These are phyloP conservation scores for Enteromius thamalakanensis DNA, from an alignment of 2,797 vertebrate genomes.

Conservation along the genomic window DNA sequence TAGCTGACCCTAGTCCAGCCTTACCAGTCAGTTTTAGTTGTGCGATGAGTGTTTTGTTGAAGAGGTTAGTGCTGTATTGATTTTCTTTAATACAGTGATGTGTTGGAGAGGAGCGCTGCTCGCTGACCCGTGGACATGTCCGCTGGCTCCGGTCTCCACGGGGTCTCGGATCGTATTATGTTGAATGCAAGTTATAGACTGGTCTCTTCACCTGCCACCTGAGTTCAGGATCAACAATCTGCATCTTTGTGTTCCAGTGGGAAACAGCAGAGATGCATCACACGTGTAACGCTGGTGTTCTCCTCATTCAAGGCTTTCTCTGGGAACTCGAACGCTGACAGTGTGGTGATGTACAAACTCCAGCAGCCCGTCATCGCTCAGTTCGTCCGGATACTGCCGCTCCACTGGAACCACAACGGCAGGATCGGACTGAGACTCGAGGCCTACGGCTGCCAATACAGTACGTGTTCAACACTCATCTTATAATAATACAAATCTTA, in stretches of 20 bases:
- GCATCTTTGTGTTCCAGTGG: background rate
- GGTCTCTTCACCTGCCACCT: background rate
- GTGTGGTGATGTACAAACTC: slow-evolving; percentile 87
- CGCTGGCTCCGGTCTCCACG: background rate
- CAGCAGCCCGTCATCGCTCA: slow-evolving; percentile 86
- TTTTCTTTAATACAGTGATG: slow-evolving; percentile 55
- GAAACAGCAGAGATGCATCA: background rate
- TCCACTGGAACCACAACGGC: slow-evolving; percentile 89
- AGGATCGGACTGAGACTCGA: slow-evolving; percentile 92
- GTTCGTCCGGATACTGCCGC: slow-evolving; percentile 86
- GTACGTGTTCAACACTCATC: slow-evolving; percentile 76
- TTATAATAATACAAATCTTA: background rate
- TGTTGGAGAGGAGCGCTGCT: slow-evolving; percentile 8
- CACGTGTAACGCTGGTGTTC: background rate
- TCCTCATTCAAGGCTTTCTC: slow-evolving; percentile 82
- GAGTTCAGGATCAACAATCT: background rate
- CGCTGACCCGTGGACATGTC: slow-evolving; percentile 41
- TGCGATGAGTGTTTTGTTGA: background rate
- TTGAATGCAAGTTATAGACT: background rate
- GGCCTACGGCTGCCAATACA: slow-evolving; percentile 87
- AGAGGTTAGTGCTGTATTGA: slow-evolving; percentile 45
- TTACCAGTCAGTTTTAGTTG: background rate
- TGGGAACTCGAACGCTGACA: slow-evolving; percentile 93
- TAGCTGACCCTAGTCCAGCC: background rate
- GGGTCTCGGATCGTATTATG: slow-evolving; percentile 1